These are phyloP conservation scores for Phymatocera aterrima DNA, from an alignment of 2,888 invertebrate genomes.

Conservation along the genomic window DNA sequence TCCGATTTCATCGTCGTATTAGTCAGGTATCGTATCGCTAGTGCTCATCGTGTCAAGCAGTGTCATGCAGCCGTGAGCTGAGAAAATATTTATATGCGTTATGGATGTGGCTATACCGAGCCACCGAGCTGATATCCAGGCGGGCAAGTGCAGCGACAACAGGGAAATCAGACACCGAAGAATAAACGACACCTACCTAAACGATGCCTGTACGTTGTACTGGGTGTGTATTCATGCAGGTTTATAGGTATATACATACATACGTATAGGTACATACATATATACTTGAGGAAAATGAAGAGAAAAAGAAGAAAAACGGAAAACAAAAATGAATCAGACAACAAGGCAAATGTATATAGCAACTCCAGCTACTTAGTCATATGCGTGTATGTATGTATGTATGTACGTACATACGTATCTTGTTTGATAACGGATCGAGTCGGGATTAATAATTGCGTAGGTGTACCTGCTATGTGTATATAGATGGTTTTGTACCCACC, in stretches of 20 bases:
- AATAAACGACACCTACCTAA: too few relatives aligned
- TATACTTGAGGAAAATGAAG: too few relatives aligned
- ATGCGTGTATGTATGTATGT: background rate
- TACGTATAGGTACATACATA: background rate
- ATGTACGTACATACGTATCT: background rate
- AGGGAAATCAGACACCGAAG: background rate
- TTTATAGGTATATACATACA: background rate
- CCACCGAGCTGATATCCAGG: too few relatives aligned
- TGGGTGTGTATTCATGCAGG: too few relatives aligned
- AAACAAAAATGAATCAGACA: too few relatives aligned
- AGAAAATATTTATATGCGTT: background rate
- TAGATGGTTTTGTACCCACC: too few relatives aligned
- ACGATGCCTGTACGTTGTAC: too few relatives aligned
- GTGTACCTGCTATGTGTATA: slow-evolving; percentile 56
- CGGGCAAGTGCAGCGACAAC: background rate
- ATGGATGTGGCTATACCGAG: too few relatives aligned
- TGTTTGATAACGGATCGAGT: slow-evolving; percentile 59
- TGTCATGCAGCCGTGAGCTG: background rate
- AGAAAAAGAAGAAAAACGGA: too few relatives aligned
- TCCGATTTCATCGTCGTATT: background rate
- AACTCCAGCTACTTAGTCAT: background rate
- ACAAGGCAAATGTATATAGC: too few relatives aligned
- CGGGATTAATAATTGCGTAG: slow-evolving; percentile 26
- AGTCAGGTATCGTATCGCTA: too few relatives aligned
- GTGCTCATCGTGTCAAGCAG: slow-evolving; percentile 5